Evolutionary conservation across 2,888 invertebrate species (phyloP).

Genomic region (Brachypterus glaber): DNA sequence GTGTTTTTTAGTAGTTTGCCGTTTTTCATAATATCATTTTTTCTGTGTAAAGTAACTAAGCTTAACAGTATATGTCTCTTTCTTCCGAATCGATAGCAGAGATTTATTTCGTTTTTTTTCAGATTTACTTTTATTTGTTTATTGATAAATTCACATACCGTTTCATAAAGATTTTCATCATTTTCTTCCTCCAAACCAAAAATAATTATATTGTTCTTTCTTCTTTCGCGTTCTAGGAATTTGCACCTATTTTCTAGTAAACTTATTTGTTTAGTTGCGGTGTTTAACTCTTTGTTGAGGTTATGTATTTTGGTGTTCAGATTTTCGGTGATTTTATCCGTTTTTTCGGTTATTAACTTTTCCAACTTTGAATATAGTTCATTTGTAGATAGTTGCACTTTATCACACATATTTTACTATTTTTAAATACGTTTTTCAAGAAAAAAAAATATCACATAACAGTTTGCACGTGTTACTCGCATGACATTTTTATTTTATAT

Average conservation of each 20-base stretch:
- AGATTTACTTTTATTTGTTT: not conserved
- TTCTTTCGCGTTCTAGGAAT: not conserved
- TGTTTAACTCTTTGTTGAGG: not conserved
- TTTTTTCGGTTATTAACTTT: not conserved
- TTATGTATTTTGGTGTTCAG: not conserved
- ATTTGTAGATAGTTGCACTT: not conserved
- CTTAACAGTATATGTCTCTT: not conserved
- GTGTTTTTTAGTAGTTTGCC: not conserved
- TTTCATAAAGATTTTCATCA: too few species aligned
- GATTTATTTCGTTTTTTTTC: too few species aligned
- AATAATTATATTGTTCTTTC: slow-evolving; percentile 1
- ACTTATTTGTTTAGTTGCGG: not conserved
- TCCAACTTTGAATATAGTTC: not conserved
- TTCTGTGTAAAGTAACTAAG: not conserved
- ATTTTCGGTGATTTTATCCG: too few species aligned
- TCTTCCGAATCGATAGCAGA: not conserved
- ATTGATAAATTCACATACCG: not conserved
- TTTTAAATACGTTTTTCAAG: not conserved
- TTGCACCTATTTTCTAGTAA: too few species aligned
- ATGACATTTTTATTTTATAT: too few species aligned
- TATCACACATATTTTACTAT: not conserved
- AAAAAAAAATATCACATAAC: not conserved
- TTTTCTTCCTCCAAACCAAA: not conserved
- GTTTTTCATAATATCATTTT: not conserved
- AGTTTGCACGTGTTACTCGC: not conserved